Conservation (phyloP, 2,888 invertebrate genomes). For the Actias luna region DNA sequence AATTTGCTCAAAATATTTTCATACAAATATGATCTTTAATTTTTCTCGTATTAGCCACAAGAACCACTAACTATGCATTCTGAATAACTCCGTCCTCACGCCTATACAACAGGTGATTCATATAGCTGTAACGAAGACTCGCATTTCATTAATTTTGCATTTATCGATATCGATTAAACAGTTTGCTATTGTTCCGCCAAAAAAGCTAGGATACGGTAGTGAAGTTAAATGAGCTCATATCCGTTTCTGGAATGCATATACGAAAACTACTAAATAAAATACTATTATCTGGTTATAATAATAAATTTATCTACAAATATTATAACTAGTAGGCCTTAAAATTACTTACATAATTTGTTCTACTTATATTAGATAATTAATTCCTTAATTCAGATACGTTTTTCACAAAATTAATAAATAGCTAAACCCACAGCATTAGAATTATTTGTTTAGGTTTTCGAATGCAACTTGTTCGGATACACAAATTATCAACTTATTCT, state of each 20-base stretch:
- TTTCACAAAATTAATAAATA: not conserved
- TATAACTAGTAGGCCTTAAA: not conserved
- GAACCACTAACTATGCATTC: too few species aligned
- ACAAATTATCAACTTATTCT: constrained; percentile 19
- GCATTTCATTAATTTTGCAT: not conserved
- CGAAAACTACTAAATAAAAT: not conserved
- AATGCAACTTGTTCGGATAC: constrained; percentile 9
- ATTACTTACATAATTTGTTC: not conserved
- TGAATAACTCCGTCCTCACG: too few species aligned
- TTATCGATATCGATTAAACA: constrained; percentile 23
- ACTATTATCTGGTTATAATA: too few species aligned
- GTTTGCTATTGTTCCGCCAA: constrained; percentile 12
- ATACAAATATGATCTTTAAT: too few species aligned
- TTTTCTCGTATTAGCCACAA: too few species aligned
- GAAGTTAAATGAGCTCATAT: constrained; percentile 21
- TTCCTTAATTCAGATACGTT: not conserved
- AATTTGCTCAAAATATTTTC: too few species aligned
- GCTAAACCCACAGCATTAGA: not conserved
- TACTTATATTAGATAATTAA: not conserved
- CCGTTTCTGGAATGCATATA: constrained; percentile 28
- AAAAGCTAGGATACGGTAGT: constrained; percentile 36
- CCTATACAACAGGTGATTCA: too few species aligned
- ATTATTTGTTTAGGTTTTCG: not conserved
- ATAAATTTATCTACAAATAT: not conserved
- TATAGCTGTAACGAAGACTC: not conserved